Evolutionary conservation across 2,888 invertebrate species (phyloP).

Genomic region (Drosophila macrospina): DNA sequence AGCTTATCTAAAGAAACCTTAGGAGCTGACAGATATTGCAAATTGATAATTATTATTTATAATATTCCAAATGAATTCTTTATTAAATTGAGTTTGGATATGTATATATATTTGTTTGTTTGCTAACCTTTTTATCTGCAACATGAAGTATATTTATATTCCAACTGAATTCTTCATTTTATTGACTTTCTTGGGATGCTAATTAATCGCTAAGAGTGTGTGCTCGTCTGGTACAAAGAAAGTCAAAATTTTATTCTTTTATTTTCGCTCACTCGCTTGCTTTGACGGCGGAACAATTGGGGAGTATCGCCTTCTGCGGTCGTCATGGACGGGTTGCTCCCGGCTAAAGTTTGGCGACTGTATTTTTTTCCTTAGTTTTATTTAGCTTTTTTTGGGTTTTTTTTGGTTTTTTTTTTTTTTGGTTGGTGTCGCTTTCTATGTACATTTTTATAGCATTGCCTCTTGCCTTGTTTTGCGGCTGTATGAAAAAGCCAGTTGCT

Average conservation of each 20-base stretch:
- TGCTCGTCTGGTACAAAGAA: not conserved
- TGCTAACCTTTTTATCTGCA: too few relatives aligned
- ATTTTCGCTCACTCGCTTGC: slow-evolving; percentile 6
- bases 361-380: slow-evolving; percentile 22
- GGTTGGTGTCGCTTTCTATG: slow-evolving; percentile 54
- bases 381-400: slow-evolving; percentile 8
- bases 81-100: not conserved
- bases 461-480: slow-evolving; percentile 62
- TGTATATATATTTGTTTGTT: too few relatives aligned
- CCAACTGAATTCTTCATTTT: too few relatives aligned
- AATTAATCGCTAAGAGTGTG: slow-evolving; percentile 1
- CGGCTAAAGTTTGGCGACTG: slow-evolving; percentile 70
- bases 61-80: not conserved
- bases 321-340: slow-evolving; percentile 63
- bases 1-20: too few relatives aligned
- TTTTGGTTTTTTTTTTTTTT: slow-evolving; percentile 5
- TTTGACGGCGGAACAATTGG: slow-evolving; percentile 18
- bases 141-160: too few relatives aligned
- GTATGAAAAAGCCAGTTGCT: slow-evolving; percentile 65
- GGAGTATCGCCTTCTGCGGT: slow-evolving; percentile 62
- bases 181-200: too few relatives aligned
- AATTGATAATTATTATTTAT: not conserved
- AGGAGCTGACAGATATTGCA: too few relatives aligned
- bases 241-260: not conserved
- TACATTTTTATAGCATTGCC: slow-evolving; percentile 70